Conservation (phyloP, 2,888 invertebrate genomes). For the Argyresthia goedartella region DNA sequence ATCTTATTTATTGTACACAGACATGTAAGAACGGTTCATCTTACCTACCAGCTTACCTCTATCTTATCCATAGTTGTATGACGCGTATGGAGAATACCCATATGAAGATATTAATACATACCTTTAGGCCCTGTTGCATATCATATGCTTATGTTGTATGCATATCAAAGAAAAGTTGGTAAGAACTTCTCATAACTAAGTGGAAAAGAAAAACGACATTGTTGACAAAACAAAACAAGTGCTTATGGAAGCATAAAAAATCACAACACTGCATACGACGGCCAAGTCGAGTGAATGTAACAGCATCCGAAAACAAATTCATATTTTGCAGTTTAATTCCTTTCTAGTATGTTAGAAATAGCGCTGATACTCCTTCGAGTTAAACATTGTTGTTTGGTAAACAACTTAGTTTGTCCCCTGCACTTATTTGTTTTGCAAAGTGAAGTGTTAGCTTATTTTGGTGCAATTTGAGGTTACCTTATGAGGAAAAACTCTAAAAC, state of each 20-base stretch:
- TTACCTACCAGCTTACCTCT: too few relatives aligned
- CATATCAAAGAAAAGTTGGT: too few relatives aligned
- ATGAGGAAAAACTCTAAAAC: too few relatives aligned
- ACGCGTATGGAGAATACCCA: too few relatives aligned
- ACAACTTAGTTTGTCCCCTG: background rate
- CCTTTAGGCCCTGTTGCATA: too few relatives aligned
- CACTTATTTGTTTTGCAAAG: background rate
- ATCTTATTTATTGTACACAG: too few relatives aligned
- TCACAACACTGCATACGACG: constrained; percentile 37
- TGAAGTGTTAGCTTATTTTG: background rate
- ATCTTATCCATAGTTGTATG: too few relatives aligned
- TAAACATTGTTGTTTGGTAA: background rate
- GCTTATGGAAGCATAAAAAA: constrained; percentile 28
- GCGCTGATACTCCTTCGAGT: background rate
- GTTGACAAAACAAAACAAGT: constrained; percentile 2
- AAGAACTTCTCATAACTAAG: too few relatives aligned
- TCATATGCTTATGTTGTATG: too few relatives aligned
- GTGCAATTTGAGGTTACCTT: too few relatives aligned
- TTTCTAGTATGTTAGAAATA: background rate
- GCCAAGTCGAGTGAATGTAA: constrained; percentile 28
- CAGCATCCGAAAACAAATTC: constrained; percentile 6
- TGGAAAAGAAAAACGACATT: background rate
- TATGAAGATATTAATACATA: too few relatives aligned
- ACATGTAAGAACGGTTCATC: too few relatives aligned
- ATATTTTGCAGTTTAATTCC: background rate